These are phyloP conservation scores for Helarctos malayanus DNA, from an alignment of 2,797 vertebrate genomes.

Conservation along the genomic window DNA sequence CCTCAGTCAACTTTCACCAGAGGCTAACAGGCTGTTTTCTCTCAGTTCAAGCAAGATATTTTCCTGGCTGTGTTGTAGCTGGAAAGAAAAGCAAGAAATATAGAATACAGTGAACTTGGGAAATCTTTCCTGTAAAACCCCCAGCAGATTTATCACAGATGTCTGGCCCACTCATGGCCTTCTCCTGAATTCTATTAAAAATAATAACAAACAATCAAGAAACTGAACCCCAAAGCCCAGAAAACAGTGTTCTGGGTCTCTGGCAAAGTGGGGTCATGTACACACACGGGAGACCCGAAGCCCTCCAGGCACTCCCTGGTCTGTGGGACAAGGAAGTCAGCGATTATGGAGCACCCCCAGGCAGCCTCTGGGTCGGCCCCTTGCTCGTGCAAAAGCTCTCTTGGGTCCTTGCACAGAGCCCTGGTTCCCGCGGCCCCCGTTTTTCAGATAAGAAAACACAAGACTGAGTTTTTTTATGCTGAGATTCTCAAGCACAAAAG, in stretches of 20 bases:
- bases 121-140: conserved; percentile 82
- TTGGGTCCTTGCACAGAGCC: neutral
- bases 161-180: conserved; percentile 80
- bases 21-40: conserved; percentile 59
- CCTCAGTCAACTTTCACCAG: conserved; percentile 38
- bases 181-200: conserved; percentile 82
- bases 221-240: conserved; percentile 81
- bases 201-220: conserved; percentile 83
- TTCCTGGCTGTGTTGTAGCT: conserved; percentile 77
- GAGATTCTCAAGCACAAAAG: neutral
- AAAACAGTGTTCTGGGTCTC: conserved; percentile 81
- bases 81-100: conserved; percentile 83
- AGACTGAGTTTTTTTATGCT: neutral
- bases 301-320: conserved; percentile 65
- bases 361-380: neutral
- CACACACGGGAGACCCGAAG: conserved; percentile 73
- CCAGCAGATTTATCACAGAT: conserved; percentile 83
- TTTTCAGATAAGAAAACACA: conserved; percentile 46
- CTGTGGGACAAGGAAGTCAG: conserved; percentile 69
- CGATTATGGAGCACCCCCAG: conserved; percentile 48
- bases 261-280: conserved; percentile 83
- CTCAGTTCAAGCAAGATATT: conserved; percentile 71
- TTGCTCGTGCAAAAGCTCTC: neutral
- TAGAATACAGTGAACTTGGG: conserved; percentile 78
- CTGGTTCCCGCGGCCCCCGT: neutral